These are phyloP conservation scores for Gymnoscopelus microlampas DNA, from an alignment of 2,797 vertebrate species.

Conservation along the genomic window DNA sequence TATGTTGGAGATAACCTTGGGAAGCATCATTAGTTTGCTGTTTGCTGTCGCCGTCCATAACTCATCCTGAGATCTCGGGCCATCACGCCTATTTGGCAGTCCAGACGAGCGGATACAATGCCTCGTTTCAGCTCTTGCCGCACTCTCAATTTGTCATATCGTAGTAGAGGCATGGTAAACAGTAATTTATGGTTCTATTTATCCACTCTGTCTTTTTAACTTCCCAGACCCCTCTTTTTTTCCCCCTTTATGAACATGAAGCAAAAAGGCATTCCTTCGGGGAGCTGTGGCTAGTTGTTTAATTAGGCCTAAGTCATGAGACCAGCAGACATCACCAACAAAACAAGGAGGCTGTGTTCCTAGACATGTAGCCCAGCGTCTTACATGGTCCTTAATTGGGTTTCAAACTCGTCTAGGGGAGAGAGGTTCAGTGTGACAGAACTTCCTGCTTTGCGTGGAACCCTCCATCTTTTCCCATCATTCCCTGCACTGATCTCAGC, in stretches of 20 bases:
- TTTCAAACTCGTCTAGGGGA: conserved; percentile 58
- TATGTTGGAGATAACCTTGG: conserved; percentile 73
- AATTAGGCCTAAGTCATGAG: conserved; percentile 37
- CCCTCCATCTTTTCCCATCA: conserved; percentile 48
- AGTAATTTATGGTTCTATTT: conserved; percentile 38
- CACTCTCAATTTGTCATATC: conserved; percentile 36
- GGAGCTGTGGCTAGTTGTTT: conserved; percentile 39
- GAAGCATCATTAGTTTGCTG: conserved; percentile 72
- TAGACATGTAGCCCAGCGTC: conserved; percentile 43
- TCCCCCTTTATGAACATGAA: conserved; percentile 1
- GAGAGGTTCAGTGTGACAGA: conserved; percentile 59
- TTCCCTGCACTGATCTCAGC: conserved; percentile 55
- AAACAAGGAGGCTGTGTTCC: conserved; percentile 50
- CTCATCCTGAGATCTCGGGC: conserved; percentile 48
- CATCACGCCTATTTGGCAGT: conserved; percentile 46
- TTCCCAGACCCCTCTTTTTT: conserved; percentile 15
- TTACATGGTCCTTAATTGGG: conserved; percentile 62
- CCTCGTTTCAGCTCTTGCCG: conserved; percentile 42
- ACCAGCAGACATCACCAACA: conserved; percentile 22
- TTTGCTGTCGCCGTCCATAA: conserved; percentile 66
- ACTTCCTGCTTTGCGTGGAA: conserved; percentile 52
- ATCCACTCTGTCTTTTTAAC: conserved; percentile 4
- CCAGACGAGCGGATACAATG: conserved; percentile 41
- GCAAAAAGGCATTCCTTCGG: conserved; percentile 17
- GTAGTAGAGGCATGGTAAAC: conserved; percentile 29